Conservation (phyloP, 2,113 vertebrate genomes). For the Indri indri region DNA sequence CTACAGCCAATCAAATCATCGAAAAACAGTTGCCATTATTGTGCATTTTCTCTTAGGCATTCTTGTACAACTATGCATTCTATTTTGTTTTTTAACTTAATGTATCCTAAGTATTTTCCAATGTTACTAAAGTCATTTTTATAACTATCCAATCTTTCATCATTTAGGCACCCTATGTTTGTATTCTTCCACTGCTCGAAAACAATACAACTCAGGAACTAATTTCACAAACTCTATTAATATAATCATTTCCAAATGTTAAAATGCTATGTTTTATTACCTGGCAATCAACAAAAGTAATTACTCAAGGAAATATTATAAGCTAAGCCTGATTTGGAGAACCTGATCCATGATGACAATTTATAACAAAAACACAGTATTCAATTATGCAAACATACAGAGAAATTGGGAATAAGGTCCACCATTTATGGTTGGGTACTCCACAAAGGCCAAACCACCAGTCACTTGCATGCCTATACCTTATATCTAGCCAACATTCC, state of each 20-base stretch:
- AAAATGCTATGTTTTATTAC: neutral
- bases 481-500: neutral
- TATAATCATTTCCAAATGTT: neutral
- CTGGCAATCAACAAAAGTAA: neutral
- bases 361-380: neutral
- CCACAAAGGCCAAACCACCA: neutral
- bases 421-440: neutral
- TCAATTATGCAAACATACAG: neutral
- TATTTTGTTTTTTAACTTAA: neutral
- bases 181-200: neutral
- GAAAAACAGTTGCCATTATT: neutral
- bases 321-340: neutral
- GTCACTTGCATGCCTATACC: fast-evolving
- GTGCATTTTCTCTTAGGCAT: neutral
- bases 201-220: neutral
- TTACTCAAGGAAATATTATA: neutral
- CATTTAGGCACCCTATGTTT: neutral
- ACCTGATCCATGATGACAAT: neutral
- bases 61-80: neutral
- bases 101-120: neutral
- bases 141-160: neutral
- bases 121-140: neutral
- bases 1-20: neutral
- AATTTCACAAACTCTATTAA: neutral
- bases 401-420: neutral